Percentiles rank a stretch among this genome's conserved stretches.
phyloP scores from a whole-genome alignment of 92 coral and sea anemone genomes.

The Montipora capitata region DNA sequence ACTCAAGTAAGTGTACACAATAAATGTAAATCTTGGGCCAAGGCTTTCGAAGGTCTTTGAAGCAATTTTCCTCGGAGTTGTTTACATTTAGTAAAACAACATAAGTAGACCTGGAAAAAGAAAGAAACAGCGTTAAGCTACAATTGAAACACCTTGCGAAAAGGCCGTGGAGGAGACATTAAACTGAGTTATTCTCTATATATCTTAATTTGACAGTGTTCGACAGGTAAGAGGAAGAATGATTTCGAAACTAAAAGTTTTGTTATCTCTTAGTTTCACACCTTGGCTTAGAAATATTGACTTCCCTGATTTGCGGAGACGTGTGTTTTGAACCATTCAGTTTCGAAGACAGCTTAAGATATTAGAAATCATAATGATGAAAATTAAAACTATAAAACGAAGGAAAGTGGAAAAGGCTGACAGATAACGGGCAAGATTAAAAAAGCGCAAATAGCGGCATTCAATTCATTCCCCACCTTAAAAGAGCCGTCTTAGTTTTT shows the following conservation, averaged over 20 bases:
- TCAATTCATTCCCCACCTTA: not conserved
- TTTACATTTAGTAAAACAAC: slow-evolving; percentile 18
- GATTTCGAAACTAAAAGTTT: slow-evolving; percentile 1
- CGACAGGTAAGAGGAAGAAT: not conserved
- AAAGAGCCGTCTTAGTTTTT: not conserved
- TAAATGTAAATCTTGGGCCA: slow-evolving; percentile 7
- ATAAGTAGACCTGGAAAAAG: not conserved
- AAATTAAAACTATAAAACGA: slow-evolving; percentile 28
- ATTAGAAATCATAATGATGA: slow-evolving; percentile 26
- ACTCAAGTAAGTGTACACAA: slow-evolving; percentile 44
- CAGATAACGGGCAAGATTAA: slow-evolving; percentile 43
- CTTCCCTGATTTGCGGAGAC: slow-evolving; percentile 35
- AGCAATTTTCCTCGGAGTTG: slow-evolving; percentile 22
- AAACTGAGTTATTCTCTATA: not conserved
- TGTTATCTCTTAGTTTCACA: slow-evolving; percentile 16
- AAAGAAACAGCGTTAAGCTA: not conserved
- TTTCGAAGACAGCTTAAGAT: slow-evolving; percentile 52
- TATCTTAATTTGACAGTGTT: not conserved
- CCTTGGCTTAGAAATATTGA: slow-evolving; percentile 1
- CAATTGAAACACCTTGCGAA: slow-evolving; percentile 4
- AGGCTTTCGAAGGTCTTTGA: slow-evolving; percentile 27
- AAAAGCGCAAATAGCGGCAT: not conserved
- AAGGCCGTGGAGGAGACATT: not conserved
- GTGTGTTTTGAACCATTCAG: not conserved
- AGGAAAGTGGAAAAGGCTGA: slow-evolving; percentile 38